Conservation (phyloP, 2,797 vertebrate genomes). For the Podarcis lilfordi region DNA sequence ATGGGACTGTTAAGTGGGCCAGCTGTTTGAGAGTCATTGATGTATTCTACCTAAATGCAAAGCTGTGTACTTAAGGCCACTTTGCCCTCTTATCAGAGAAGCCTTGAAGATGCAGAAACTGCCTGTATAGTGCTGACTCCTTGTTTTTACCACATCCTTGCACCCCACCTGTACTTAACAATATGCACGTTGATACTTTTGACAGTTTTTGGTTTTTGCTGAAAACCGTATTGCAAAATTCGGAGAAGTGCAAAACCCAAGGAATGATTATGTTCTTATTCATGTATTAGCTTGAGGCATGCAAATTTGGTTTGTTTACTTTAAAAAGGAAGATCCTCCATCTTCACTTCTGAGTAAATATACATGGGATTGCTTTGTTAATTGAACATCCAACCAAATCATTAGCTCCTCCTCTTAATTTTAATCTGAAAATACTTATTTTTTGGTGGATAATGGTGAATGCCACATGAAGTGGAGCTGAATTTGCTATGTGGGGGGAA, state of each 20-base stretch:
- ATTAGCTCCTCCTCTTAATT: neutral
- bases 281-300: too few relatives aligned
- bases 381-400: too few relatives aligned
- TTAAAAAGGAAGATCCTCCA: too few relatives aligned
- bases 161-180: neutral
- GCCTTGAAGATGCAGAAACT: neutral
- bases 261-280: too few relatives aligned
- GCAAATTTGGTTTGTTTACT: too few relatives aligned
- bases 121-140: neutral
- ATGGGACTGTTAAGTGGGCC: slow-evolving; percentile 67
- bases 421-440: neutral
- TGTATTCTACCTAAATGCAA: slow-evolving; percentile 71
- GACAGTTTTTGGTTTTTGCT: too few relatives aligned
- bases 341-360: too few relatives aligned
- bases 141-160: neutral
- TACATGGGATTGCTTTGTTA: too few relatives aligned
- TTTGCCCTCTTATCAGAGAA: slow-evolving; percentile 36
- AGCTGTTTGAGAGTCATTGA: slow-evolving; percentile 69
- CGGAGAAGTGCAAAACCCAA: too few relatives aligned
- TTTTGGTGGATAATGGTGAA: neutral
- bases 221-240: too few relatives aligned
- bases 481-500: neutral
- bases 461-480: neutral
- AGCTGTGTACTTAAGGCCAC: slow-evolving; percentile 39
- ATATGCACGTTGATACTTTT: too few relatives aligned